Conservation (phyloP, 2,113 vertebrate genomes). For the Phrynocephalus versicolor region DNA sequence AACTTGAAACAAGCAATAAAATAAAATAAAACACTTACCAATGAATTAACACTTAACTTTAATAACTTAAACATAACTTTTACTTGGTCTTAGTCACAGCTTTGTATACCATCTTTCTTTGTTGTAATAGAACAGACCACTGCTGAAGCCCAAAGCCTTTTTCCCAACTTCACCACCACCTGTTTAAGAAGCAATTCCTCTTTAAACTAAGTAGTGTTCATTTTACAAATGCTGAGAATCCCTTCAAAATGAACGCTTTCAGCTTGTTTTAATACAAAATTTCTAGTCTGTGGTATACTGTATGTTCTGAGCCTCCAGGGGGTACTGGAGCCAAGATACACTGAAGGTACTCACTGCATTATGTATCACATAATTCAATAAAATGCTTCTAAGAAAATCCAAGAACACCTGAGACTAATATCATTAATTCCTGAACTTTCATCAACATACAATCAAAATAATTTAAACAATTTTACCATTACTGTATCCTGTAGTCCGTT, state of each 20-base stretch:
- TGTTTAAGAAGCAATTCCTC: too few relatives aligned
- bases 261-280: too few relatives aligned
- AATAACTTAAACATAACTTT: background rate
- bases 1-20: background rate
- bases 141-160: background rate
- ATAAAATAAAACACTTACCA: too few relatives aligned
- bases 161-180: too few relatives aligned
- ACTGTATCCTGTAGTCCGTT: constrained; percentile 21
- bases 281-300: too few relatives aligned
- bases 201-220: background rate
- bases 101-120: background rate
- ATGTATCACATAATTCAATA: too few relatives aligned
- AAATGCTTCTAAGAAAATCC: too few relatives aligned
- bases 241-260: too few relatives aligned
- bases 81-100: background rate
- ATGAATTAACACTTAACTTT: background rate
- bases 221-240: background rate
- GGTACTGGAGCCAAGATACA: background rate
- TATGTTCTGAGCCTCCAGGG: too few relatives aligned
- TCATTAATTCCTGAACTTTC: constrained; percentile 6
- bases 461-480: background rate
- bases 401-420: background rate
- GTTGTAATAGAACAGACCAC: background rate
- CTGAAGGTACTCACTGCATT: too few relatives aligned
- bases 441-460: constrained; percentile 14